A percentile compares a stretch with the other conserved stretches of the same genome.
Evolutionary conservation across 2,113 vertebrate species (phyloP).

Genomic region (Oryzias woworae): DNA sequence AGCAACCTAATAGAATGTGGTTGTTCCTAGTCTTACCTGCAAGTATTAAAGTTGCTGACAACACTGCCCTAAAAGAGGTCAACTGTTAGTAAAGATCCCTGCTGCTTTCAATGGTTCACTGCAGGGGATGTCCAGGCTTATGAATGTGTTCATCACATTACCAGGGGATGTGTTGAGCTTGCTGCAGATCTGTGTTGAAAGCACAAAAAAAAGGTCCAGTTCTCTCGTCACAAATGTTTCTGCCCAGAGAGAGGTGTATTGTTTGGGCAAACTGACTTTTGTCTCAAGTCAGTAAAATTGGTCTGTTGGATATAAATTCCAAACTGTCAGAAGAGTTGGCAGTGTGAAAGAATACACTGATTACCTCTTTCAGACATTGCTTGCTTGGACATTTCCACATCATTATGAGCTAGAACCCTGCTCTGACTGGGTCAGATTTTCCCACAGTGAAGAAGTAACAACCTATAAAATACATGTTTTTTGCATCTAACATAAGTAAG

Average conservation of each 20-base stretch:
- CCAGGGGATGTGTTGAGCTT: constrained; percentile 9
- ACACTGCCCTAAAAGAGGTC: constrained; percentile 63
- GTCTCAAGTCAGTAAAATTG: constrained; percentile 64
- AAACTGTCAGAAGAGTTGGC: constrained; percentile 72
- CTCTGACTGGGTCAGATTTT: constrained; percentile 63
- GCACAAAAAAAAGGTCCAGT: constrained; percentile 51
- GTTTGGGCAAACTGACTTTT: constrained; percentile 23
- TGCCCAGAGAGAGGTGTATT: constrained; percentile 48
- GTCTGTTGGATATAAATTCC: constrained; percentile 71
- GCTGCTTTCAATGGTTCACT: constrained; percentile 39
- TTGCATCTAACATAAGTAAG: background rate
- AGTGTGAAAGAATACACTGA: constrained; percentile 66
- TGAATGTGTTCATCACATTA: constrained; percentile 23
- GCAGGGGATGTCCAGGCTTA: constrained; percentile 29
- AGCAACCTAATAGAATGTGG: constrained; percentile 58
- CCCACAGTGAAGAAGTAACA: constrained; percentile 60
- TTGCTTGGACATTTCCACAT: constrained; percentile 49
- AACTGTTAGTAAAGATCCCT: constrained; percentile 54
- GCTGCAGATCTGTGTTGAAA: constrained; percentile 42
- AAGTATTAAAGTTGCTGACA: constrained; percentile 17
- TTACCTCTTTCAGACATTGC: constrained; percentile 63
- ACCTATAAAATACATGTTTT: constrained; percentile 5
- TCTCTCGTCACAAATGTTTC: constrained; percentile 60
- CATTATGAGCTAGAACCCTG: constrained; percentile 48
- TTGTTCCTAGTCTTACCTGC: constrained; percentile 62